Conservation (phyloP, 2,113 vertebrate genomes). For the Pteruthius melanotis region DNA sequence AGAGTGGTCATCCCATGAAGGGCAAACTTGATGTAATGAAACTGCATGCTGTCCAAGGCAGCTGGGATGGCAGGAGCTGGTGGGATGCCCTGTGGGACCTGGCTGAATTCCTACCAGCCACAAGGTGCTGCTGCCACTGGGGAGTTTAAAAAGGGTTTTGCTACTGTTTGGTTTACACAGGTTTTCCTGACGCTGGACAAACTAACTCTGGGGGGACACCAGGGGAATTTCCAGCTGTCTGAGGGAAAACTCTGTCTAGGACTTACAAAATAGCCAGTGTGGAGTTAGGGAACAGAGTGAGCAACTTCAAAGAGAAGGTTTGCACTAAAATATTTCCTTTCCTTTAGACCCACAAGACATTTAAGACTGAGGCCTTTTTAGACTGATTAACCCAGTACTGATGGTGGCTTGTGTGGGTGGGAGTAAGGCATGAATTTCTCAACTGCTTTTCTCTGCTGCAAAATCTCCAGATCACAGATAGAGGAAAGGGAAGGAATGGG, state of each 20-base stretch:
- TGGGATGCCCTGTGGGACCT: neutral
- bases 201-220: neutral
- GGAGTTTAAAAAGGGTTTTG: neutral
- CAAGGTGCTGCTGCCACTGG: neutral
- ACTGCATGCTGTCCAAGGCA: accelerated
- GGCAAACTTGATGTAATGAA: neutral
- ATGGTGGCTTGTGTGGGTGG: neutral
- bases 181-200: neutral
- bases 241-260: neutral
- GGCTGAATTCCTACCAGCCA: neutral
- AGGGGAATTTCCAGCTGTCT: neutral
- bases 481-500: neutral
- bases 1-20: neutral
- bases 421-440: neutral
- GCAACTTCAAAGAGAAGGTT: neutral
- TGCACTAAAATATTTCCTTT: neutral
- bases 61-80: accelerated
- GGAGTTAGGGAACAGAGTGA: neutral
- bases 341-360: neutral
- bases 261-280: neutral
- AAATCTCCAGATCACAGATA: neutral
- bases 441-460: neutral
- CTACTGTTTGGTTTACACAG: neutral
- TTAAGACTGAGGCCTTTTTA: neutral
- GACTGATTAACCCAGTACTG: neutral